Evolutionary conservation across 2,113 vertebrate genomes (phyloP), one percentile per base, ranked within the genome.

Genomic region (Aphelocoma coerulescens): DNA sequence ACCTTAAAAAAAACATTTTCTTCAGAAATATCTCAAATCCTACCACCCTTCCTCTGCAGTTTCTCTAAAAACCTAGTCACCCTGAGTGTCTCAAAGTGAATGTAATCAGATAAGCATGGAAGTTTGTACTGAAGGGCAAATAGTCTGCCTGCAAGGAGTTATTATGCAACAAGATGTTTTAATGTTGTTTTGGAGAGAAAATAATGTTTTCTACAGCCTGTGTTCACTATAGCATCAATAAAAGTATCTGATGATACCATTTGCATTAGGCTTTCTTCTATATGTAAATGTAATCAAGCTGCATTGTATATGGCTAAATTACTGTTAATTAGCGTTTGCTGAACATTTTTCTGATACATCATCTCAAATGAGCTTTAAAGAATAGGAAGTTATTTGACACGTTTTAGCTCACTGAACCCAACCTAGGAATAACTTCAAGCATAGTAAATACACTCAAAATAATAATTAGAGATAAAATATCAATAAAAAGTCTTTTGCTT

Each of bases 201-300:
- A 74, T 71, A 27, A 41, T 68, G 24, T 87, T 94, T 97, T 67
- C 57, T 84, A 65, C 48, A 68, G 80, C 17, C 57, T 57, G 22
- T 16, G 16, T 37, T 81, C 39, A 61, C 27, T 52, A 33, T 13
- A 82, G 13, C 49, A 81, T 74, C 68, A 87, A 48, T 8, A 88
- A 30, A 93, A 86, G 10, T 87, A 91, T 85, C 52, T 85, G 73
- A 84, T 84, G 23, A 95, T 92, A 24, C 24, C 37, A 91, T 92
- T 95, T 94, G 43, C 87, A 93, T 90, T 82, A 88, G 39, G 75
- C 28, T 83, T 83, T 74, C 82, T 88, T 92, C 95, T 93, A 41
- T 85, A 91, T 93, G 86, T 91, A 87, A 95, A 95, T 95, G 91
- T 52, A 96, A 97, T 97, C 95, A 95, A 87, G 84, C 57, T 78